Conservation (phyloP, 2,797 vertebrate species). For the Acomys russatus region DNA sequence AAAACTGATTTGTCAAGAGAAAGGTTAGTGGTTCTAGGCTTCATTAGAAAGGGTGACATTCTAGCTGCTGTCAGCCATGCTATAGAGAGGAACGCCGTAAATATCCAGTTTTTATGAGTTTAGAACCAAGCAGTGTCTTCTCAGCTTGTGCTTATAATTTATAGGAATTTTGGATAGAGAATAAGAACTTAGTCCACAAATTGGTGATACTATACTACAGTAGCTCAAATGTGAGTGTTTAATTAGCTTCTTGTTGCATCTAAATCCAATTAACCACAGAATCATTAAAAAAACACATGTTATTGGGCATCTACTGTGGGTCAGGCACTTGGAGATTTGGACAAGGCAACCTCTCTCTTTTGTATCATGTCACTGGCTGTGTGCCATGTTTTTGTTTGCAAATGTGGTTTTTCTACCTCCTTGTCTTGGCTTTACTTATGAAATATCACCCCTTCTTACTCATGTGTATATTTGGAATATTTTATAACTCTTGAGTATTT, state of each 20-base stretch:
- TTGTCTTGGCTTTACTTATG: background rate
- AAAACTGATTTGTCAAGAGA: background rate
- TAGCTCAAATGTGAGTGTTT: background rate
- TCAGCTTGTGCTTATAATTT: background rate
- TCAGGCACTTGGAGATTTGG: background rate
- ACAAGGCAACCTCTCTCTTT: background rate
- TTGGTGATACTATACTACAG: background rate
- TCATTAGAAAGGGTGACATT: conserved; percentile 2
- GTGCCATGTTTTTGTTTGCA: background rate
- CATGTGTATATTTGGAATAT: background rate
- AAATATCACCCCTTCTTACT: background rate
- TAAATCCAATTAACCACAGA: background rate
- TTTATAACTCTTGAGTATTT: conserved; percentile 5
- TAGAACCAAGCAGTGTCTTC: background rate
- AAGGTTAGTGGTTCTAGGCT: background rate
- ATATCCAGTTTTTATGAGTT: background rate
- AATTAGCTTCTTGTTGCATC: background rate
- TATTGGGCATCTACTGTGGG: background rate
- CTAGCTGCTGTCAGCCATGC: background rate
- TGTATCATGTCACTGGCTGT: background rate
- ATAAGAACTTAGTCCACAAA: background rate
- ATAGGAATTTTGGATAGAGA: background rate
- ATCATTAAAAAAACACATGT: background rate
- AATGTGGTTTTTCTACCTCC: background rate
- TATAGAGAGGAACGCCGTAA: background rate